Base-by-base conservation (phyloP, 2,797 vertebrate species). In the Lutjanus argentimaculatus region DNA sequence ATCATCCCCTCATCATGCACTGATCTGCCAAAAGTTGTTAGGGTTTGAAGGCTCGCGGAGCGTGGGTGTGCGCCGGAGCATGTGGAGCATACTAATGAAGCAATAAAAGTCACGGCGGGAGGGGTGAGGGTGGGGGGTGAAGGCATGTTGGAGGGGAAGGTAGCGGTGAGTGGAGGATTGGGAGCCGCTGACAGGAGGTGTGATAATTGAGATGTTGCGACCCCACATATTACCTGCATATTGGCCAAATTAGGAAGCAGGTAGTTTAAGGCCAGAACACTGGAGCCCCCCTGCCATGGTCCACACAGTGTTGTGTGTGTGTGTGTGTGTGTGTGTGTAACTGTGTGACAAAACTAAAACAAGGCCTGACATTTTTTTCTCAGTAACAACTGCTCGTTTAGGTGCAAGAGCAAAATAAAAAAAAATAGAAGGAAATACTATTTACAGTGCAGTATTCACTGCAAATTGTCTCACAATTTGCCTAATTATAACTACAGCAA, bases 51-150 rank as follows among this genome's bases (percentile, higher is more conserved):
- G 88, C 88, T 90, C 69, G 87, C 36, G 14, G 77, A 86, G 92
- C 76, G 92, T 82, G 95, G 95, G 93, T 87, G 94, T 93, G 93
- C 91, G 92, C 91, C 85, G 93, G 92, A 93, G 95, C 97, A 96
- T 96, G 97, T 95, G 95, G 97, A 86, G 95, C 90, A 93, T 96
- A 96, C 97, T 98, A 98, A 98, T 98, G 97, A 98, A 97, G 97
- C 96, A 98, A 98, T 99, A 97, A 98, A 97, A 97, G 96, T 96
- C 97, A 90, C 96, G 77, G 90, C 92, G 84, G 97, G 97, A 93
- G 96, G 93, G 92, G 89, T 36, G 77, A 80, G 84, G 79, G 89
- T 0, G 19, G 76, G 76, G 81, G 88, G 63, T 82, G 82, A 72
- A 82, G 83, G 79, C 79, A 78, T 80, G 77, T 73, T 76, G 85